Percentiles rank a stretch among this genome's conserved stretches.
Evolutionary conservation across 2,797 vertebrate genomes (phyloP).

Genomic region (Miopithecus talapoin): DNA sequence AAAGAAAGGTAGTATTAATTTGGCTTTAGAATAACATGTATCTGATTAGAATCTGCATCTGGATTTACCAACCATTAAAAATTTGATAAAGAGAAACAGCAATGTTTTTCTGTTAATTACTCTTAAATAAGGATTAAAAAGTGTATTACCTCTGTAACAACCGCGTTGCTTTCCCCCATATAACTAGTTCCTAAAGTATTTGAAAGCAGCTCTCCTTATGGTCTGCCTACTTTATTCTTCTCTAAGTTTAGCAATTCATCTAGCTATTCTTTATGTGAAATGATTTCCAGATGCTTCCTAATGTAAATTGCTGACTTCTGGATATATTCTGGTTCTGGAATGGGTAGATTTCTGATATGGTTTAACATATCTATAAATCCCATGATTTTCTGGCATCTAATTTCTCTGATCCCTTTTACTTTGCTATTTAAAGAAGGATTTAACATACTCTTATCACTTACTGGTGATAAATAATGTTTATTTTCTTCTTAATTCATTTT

Average conservation of each 20-base stretch:
- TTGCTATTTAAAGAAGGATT: constrained; percentile 36
- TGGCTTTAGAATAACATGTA: background rate
- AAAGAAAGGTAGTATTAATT: background rate
- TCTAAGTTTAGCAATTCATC: background rate
- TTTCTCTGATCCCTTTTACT: background rate
- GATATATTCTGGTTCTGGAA: constrained; percentile 1
- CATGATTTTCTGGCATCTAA: background rate
- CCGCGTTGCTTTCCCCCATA: background rate
- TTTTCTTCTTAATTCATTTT: constrained; percentile 36
- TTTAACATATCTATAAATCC: background rate
- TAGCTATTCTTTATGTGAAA: background rate
- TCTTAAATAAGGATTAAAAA: constrained; percentile 2
- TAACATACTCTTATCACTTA: background rate
- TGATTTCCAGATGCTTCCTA: background rate
- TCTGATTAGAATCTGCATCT: background rate
- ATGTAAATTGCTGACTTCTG: background rate
- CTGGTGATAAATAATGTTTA: background rate
- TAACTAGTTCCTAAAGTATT: background rate
- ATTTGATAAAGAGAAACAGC: background rate
- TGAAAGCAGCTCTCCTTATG: background rate
- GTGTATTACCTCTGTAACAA: background rate
- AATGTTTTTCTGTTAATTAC: background rate
- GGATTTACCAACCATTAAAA: constrained; percentile 9
- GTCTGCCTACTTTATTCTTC: background rate
- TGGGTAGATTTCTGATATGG: background rate